phyloP scores from a whole-genome alignment of 2,888 invertebrate genomes.

The Xestobium rufovillosum region DNA sequence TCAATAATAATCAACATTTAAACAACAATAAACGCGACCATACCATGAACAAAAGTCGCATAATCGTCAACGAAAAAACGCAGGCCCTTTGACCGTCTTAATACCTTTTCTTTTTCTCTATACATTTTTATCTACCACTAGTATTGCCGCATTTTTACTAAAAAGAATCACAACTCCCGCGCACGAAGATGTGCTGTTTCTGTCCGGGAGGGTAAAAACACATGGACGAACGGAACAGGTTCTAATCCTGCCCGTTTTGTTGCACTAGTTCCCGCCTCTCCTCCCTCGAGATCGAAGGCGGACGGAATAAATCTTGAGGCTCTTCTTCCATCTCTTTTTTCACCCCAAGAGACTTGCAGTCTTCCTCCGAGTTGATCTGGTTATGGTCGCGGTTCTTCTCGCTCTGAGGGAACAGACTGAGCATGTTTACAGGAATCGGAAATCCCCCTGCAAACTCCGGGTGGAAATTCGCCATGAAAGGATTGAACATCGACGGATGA shows the following conservation, averaged over 20 bases:
- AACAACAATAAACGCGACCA: conserved; percentile 27
- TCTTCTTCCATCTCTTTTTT: conserved; percentile 38
- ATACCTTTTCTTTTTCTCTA: conserved; percentile 16
- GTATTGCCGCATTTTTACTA: conserved; percentile 38
- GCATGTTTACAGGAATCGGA: conserved; percentile 77
- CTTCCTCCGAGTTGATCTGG: conserved; percentile 43
- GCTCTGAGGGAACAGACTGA: conserved; percentile 72
- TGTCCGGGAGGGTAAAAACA: too few relatives aligned
- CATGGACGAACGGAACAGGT: too few relatives aligned
- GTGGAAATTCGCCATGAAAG: conserved; percentile 73
- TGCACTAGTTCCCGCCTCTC: conserved; percentile 60
- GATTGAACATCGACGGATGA: conserved; percentile 62
- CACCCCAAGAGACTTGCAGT: conserved; percentile 23
- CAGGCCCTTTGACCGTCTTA: conserved; percentile 21
- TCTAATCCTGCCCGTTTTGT: conserved; percentile 74
- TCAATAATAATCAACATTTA: conserved; percentile 22
- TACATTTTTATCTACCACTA: conserved; percentile 29
- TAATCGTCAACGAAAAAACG: conserved; percentile 25
- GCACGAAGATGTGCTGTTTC: too few relatives aligned
- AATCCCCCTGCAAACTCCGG: conserved; percentile 74
- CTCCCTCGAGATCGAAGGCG: conserved; percentile 52
- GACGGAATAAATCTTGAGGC: conserved; percentile 40
- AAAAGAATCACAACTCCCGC: too few relatives aligned
- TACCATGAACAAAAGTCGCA: conserved; percentile 21
- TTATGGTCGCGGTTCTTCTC: conserved; percentile 63